A percentile compares a stretch with the other conserved stretches of the same genome.
Conservation (phyloP, 2,888 invertebrate genomes). For the Dolichopus griseipennis region DNA sequence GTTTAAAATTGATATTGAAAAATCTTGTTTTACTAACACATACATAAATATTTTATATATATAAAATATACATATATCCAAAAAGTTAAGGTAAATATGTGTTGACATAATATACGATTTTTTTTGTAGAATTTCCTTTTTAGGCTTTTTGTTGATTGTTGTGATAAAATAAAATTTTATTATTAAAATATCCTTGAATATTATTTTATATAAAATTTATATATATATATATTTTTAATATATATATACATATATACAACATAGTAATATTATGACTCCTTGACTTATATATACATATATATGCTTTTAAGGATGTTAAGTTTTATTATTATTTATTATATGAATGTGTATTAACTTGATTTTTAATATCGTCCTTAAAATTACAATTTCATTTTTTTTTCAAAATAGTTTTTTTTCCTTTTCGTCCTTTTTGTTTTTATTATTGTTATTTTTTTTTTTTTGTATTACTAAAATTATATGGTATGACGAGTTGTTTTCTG, state of each 20-base stretch:
- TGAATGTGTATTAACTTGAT: too few species aligned
- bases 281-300: too few species aligned
- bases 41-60: background rate
- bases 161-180: background rate
- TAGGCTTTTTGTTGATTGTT: background rate
- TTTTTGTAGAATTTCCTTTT: background rate
- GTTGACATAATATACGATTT: background rate
- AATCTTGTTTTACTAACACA: background rate
- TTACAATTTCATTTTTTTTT: too few species aligned
- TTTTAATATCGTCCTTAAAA: too few species aligned
- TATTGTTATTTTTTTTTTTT: too few species aligned
- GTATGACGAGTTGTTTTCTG: too few species aligned
- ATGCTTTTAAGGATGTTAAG: too few species aligned
- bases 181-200: conserved; percentile 1
- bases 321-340: too few species aligned
- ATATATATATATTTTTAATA: background rate
- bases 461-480: too few species aligned
- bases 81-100: background rate
- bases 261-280: background rate
- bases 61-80: background rate
- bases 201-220: background rate
- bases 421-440: too few species aligned
- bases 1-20: background rate
- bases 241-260: too few species aligned
- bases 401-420: too few species aligned